phyloP scores from a whole-genome alignment of 2,113 vertebrate species.

The Casuarius casuarius region DNA sequence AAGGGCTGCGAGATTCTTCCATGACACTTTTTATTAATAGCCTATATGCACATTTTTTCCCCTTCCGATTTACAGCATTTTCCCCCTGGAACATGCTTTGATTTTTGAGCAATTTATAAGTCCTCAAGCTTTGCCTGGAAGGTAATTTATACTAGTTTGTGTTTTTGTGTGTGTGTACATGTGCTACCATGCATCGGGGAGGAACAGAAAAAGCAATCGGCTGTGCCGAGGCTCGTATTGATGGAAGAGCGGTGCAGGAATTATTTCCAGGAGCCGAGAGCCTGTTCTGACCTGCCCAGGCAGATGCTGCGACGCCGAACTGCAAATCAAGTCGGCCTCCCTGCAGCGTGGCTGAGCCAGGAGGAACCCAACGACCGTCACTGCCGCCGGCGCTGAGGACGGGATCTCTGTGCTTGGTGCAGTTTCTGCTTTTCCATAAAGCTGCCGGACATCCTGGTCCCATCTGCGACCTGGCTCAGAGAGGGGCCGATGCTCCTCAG shows the following conservation, averaged over 20 bases:
- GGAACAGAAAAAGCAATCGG: not conserved
- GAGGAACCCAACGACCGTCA: accelerated
- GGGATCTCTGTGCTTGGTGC: not conserved
- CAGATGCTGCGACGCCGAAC: not conserved
- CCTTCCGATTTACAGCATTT: not conserved
- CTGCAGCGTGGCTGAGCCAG: not conserved
- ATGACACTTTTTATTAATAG: constrained; percentile 8
- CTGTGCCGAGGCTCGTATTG: not conserved
- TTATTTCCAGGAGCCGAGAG: not conserved
- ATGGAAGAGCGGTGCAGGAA: not conserved
- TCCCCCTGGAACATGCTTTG: constrained; percentile 29
- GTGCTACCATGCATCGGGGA: not conserved
- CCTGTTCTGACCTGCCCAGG: not conserved
- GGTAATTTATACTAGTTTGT: constrained; percentile 30
- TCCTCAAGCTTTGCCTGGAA: constrained; percentile 43
- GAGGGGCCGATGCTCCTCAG: no score
- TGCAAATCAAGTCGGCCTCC: not conserved
- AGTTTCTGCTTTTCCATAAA: not conserved
- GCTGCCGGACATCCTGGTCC: accelerated
- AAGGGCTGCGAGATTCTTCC: not conserved
- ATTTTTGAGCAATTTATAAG: constrained; percentile 50
- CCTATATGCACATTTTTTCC: not conserved
- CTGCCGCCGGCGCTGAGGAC: not conserved
- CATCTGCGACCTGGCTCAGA: accelerated
- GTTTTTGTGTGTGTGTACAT: not conserved